Percentiles rank a stretch among this genome's conserved stretches.
phyloP scores from a whole-genome alignment of 2,113 vertebrate genomes.

The Burhinus oedicnemus region DNA sequence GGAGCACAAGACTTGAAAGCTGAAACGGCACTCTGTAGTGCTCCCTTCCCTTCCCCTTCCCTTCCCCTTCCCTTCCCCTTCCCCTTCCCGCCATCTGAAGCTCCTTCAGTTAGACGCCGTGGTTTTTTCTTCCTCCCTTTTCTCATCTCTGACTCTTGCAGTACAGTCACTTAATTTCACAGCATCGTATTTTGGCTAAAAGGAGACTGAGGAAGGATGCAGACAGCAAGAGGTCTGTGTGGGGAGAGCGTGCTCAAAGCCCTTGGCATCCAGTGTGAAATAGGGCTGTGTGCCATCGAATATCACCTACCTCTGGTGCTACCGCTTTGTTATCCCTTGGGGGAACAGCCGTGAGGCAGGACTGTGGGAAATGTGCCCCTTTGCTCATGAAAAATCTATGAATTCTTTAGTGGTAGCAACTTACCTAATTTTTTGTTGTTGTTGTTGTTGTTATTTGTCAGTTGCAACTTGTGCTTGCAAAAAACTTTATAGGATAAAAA shows the following conservation, averaged over 20 bases:
- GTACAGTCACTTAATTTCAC: background rate
- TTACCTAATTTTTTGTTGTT: background rate
- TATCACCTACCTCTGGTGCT: background rate
- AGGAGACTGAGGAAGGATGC: background rate
- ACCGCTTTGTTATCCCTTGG: background rate
- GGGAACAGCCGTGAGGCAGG: rapidly evolving
- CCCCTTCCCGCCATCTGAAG: background rate
- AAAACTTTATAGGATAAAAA: background rate
- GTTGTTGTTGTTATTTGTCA: background rate
- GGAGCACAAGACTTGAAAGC: conserved; percentile 48
- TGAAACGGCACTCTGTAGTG: background rate
- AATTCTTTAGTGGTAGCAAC: background rate
- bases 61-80: background rate
- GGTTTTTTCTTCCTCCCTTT: background rate
- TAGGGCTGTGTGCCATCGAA: background rate
- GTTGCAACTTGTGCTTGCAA: background rate
- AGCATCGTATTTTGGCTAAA: background rate
- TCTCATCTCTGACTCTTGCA: background rate
- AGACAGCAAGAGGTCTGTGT: background rate
- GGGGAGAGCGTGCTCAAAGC: background rate
- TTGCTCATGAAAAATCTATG: background rate
- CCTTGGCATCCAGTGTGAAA: background rate
- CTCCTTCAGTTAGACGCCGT: background rate
- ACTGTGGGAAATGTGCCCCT: rapidly evolving
- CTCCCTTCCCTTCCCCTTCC: background rate